Evolutionary conservation across 2,113 vertebrate genomes (phyloP).

Genomic region (Gymnarchus niloticus): DNA sequence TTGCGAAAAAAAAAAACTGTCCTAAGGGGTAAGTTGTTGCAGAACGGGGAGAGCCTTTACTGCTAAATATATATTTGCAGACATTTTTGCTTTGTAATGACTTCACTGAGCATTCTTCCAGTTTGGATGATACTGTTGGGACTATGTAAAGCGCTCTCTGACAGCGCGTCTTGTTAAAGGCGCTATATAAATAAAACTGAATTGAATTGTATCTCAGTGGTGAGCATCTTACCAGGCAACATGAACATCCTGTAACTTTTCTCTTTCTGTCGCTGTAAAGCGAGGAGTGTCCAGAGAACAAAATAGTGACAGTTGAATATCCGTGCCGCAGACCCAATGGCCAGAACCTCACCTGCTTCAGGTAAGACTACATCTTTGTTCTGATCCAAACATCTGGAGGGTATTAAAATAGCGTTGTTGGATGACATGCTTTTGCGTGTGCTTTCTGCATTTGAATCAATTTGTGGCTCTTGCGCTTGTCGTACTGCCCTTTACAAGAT

Average conservation of each 20-base stretch:
- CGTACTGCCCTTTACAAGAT: not conserved
- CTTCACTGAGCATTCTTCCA: not conserved
- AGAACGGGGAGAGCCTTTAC: not conserved
- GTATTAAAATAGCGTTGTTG: not conserved
- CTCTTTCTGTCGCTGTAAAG: conserved; percentile 33
- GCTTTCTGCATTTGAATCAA: not conserved
- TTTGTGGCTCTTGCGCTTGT: not conserved
- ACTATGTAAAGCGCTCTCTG: too few relatives aligned
- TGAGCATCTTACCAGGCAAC: not conserved
- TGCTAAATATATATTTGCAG: not conserved
- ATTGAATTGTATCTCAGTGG: too few relatives aligned
- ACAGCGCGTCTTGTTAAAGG: too few relatives aligned
- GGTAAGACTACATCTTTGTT: conserved; percentile 44
- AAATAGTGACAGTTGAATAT: conserved; percentile 66
- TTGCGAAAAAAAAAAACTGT: not conserved
- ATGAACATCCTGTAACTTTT: not conserved
- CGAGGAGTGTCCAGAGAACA: conserved; percentile 60
- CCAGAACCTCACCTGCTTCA: conserved; percentile 60
- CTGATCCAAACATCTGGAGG: not conserved
- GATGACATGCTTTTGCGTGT: not conserved
- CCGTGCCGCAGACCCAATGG: conserved; percentile 56
- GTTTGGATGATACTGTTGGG: not conserved
- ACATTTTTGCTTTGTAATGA: not conserved
- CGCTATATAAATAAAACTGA: too few relatives aligned
- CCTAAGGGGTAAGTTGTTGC: not conserved